Base-by-base conservation (phyloP, 2,113 vertebrate species). In the Embiotoca jacksoni region DNA sequence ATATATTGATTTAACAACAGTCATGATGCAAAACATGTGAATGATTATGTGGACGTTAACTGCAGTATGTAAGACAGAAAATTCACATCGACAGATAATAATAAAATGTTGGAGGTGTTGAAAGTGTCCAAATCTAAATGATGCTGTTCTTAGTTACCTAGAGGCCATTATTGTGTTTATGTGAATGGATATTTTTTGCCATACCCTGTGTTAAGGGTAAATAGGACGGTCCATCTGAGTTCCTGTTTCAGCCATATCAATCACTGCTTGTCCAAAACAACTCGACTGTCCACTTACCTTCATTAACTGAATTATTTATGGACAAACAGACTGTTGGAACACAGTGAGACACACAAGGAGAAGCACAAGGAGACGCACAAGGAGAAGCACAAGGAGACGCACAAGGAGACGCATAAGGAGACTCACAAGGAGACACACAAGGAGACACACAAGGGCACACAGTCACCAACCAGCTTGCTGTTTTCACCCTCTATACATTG, bases 281-380 rank as follows among this genome's bases (percentile, higher is more conserved):
- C 49, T 55, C 9, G 23, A 83, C 69, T 80, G 69, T 71, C 70
- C 73, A 68, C 68, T 78, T 15, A 37, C 57, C 72, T 69, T 75
- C 72, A 71, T 78, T 71, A 79, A 36, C 56, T 86, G 73, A 90
- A 89, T 89, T 62, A 88, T 88, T 90, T 67, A 91, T 90, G 62
- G 63, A 37, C 5, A 16, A 66, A 58, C 61, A 73, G 69, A 70
- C 56, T 4, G 35, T n/a, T 33, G 58, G 57, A 49, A 50, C 58
- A 68, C 50, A 59, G 47, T 52, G 37, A 44, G 58, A 80, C 68
- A 68, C 57, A 39, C 15, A 61, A 89, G 62, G 74, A 70, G 46
- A 64, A 37, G 65, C 16, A 55, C 50, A 39, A 72, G 80, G 75
- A 70, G 81, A 55, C 63, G 47, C 47, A 9, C 15, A 49, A 23